These are phyloP conservation scores for Caenorhabditis sp. DNA, from an alignment of 2,888 invertebrate species.

Conservation along the genomic window DNA sequence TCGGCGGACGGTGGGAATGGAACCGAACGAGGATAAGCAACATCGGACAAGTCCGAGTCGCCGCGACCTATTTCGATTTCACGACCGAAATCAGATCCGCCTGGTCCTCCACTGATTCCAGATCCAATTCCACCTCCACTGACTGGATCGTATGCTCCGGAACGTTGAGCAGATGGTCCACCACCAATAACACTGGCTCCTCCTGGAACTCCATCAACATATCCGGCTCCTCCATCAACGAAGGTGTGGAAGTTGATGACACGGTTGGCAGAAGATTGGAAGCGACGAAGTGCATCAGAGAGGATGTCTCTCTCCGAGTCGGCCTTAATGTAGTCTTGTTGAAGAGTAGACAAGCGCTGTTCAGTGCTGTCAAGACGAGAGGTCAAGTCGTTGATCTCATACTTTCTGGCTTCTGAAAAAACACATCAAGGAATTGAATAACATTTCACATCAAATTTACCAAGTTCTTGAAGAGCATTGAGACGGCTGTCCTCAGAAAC, in stretches of 20 bases:
- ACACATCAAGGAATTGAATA: background rate
- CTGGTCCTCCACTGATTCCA: constrained; percentile 71
- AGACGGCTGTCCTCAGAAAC: constrained; percentile 81
- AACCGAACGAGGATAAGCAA: constrained; percentile 75
- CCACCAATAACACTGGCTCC: constrained; percentile 50
- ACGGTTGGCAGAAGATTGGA: constrained; percentile 81
- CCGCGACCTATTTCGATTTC: constrained; percentile 72
- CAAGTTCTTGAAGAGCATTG: constrained; percentile 79
- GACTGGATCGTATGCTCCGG: constrained; percentile 58
- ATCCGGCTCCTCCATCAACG: constrained; percentile 64
- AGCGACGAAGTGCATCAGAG: constrained; percentile 80
- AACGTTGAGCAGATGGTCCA: constrained; percentile 56
- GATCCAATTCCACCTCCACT: constrained; percentile 62
- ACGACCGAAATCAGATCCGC: constrained; percentile 70
- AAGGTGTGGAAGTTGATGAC: constrained; percentile 76
- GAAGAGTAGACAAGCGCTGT: constrained; percentile 78
- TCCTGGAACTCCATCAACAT: constrained; percentile 47
- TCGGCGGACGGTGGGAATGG: constrained; percentile 78
- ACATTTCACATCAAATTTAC: constrained; percentile 14
- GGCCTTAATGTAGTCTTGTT: constrained; percentile 82
- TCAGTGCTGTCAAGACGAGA: constrained; percentile 82
- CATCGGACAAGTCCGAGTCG: constrained; percentile 67
- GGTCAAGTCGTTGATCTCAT: constrained; percentile 80
- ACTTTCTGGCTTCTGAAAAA: constrained; percentile 78
- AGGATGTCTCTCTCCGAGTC: constrained; percentile 81